Evolutionary conservation across 2,888 invertebrate genomes (phyloP), one percentile per base, ranked within the genome.

Genomic region (Ochropacha duplaris): DNA sequence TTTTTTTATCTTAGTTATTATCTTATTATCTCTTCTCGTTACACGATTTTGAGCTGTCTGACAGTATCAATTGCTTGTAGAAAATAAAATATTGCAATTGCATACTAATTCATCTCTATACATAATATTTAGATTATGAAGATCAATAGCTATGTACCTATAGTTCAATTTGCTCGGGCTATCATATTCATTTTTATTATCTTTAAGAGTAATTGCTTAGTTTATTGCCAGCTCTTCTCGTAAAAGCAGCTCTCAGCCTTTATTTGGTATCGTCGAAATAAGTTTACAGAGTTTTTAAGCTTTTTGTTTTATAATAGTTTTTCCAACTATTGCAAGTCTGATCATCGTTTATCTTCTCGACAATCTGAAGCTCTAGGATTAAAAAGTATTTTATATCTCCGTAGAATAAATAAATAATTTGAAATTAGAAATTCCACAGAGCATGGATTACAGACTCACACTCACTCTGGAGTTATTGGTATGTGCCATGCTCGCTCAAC

Each of bases 381-480:
- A 14, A 36, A 36, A n/a, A n/a, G n/a, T 14, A 12, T 14, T n/a
- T 19, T 19, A 34, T 4, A 28, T 51, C 16, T 28, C 19, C 31
- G 12, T 11, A 28, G 5, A 28, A 52, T 12, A 52, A 52, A 52
- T 34, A 52, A 31, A 50, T 50, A 14, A 52, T 52, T 31, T 31
- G 12, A 52, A 22, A 52, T 52, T 52, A 52, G 52, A 52, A 52
- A 52, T 52, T 52, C 52, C 52, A 22, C 31, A 31, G 51, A 28
- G 73, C 68, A 61, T 55, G 70, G 72, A 79, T 82, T 78, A 78
- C 66, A 70, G 71, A 69, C 67, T 56, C 61, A 49, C 58, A 59
- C 58, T 56, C 58, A 59, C 58, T 56, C 39, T 58, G 57, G 68
- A 74, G 72, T 69, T 77, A 79, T 83, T 79, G 77, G 78, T 76